Evolutionary conservation across 2,888 invertebrate species (phyloP).

Genomic region (Spilosoma lubricipeda): DNA sequence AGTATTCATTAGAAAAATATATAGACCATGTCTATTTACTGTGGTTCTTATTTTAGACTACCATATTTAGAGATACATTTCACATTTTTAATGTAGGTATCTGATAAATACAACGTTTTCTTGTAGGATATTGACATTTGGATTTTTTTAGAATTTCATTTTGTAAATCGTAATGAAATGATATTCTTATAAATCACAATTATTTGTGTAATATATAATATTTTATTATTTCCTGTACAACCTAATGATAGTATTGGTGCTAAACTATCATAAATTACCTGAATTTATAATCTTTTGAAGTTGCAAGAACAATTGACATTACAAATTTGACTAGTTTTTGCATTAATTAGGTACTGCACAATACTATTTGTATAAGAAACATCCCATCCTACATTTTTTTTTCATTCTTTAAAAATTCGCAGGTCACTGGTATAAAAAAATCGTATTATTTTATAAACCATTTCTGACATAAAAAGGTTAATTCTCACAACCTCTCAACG

Average conservation of each 20-base stretch:
- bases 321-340: background rate
- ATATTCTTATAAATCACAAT: background rate
- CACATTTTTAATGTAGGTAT: background rate
- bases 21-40: background rate
- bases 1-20: background rate
- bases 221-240: too few species aligned
- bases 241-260: background rate
- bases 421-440: background rate
- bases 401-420: background rate
- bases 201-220: background rate
- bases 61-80: background rate
- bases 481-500: background rate
- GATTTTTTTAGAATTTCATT: background rate
- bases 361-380: background rate
- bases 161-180: background rate
- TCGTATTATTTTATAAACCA: background rate
- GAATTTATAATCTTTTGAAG: background rate
- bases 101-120: background rate
- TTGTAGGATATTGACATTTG: background rate
- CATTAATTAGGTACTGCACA: background rate
- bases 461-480: background rate
- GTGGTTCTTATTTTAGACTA: background rate
- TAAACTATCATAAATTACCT: background rate
- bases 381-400: background rate
- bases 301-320: background rate